These are phyloP conservation scores for Drosophila anomalipes DNA, from an alignment of 2,888 invertebrate species.

Conservation along the genomic window DNA sequence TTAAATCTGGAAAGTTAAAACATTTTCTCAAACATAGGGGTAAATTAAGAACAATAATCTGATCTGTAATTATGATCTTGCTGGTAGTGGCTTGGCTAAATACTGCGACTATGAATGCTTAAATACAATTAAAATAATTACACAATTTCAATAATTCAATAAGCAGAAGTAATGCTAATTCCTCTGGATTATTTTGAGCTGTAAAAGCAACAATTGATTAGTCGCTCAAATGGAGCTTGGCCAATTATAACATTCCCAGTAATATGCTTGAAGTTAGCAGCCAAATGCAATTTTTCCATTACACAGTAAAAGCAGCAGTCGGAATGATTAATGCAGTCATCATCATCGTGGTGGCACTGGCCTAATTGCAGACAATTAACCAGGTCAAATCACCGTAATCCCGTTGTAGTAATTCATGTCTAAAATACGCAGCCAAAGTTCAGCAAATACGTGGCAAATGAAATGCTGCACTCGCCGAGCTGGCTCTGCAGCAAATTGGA, in stretches of 20 bases:
- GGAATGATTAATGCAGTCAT: constrained; percentile 17
- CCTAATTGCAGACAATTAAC: constrained; percentile 55
- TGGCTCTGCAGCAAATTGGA: constrained; percentile 44
- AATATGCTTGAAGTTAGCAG: not conserved
- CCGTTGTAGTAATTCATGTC: constrained; percentile 16
- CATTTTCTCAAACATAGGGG: too few species aligned
- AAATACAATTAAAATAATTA: not conserved
- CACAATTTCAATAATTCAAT: not conserved
- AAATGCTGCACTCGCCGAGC: constrained; percentile 40
- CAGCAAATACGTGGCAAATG: constrained; percentile 60
- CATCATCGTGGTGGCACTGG: constrained; percentile 1
- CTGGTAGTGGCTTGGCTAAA: not conserved
- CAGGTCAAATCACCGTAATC: constrained; percentile 41
- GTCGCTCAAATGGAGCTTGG: not conserved
- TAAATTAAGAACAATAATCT: not conserved
- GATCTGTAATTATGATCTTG: not conserved
- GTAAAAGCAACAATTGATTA: not conserved
- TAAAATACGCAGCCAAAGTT: constrained; percentile 47
- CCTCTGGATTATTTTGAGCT: not conserved
- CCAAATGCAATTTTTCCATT: not conserved
- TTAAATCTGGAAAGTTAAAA: not conserved
- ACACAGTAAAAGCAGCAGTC: not conserved
- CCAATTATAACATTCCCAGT: not conserved
- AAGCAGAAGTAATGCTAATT: not conserved
- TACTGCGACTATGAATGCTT: too few species aligned